Conservation (phyloP, 1,140 invertebrate species). For the Megalopta genalis region DNA sequence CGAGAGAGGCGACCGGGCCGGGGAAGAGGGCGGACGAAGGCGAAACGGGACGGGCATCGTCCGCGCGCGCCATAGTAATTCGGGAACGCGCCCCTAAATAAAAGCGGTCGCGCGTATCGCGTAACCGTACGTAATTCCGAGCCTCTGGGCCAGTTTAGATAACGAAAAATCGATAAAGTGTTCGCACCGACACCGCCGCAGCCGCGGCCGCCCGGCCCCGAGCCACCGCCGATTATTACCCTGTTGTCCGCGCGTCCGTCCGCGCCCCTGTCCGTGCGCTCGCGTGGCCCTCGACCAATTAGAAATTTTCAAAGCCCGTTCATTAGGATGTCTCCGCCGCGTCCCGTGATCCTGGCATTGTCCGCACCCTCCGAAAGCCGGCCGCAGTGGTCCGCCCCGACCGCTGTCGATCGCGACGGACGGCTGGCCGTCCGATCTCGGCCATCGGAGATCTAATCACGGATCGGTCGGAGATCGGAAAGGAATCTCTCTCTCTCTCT, state of each 20-base stretch:
- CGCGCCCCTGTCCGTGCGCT: neutral
- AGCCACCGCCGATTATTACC: slow-evolving; percentile 25
- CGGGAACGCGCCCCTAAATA: slow-evolving; percentile 41
- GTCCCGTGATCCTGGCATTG: neutral
- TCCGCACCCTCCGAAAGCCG: neutral
- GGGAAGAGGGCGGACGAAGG: too few species aligned
- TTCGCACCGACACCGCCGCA: slow-evolving; percentile 11
- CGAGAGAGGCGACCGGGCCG: neutral
- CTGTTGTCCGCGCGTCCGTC: slow-evolving; percentile 14
- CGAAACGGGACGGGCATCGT: neutral
- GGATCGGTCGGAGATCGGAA: too few species aligned
- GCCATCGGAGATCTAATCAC: too few species aligned
- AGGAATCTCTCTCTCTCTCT: too few species aligned
- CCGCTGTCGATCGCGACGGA: too few species aligned
- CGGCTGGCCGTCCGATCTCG: too few species aligned
- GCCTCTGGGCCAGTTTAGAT: slow-evolving; percentile 6
- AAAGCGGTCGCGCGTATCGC: slow-evolving; percentile 16
- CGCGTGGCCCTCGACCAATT: slow-evolving; percentile 15
- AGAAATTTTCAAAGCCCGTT: slow-evolving; percentile 17
- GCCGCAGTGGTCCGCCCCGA: too few species aligned
- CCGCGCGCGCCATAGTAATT: slow-evolving; percentile 31
- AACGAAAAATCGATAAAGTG: slow-evolving; percentile 45
- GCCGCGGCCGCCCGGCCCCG: neutral
- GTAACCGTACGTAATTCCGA: slow-evolving; percentile 12
- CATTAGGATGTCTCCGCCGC: neutral